Conservation (phyloP, 1,140 invertebrate species). For the Glossosoma conforme region DNA sequence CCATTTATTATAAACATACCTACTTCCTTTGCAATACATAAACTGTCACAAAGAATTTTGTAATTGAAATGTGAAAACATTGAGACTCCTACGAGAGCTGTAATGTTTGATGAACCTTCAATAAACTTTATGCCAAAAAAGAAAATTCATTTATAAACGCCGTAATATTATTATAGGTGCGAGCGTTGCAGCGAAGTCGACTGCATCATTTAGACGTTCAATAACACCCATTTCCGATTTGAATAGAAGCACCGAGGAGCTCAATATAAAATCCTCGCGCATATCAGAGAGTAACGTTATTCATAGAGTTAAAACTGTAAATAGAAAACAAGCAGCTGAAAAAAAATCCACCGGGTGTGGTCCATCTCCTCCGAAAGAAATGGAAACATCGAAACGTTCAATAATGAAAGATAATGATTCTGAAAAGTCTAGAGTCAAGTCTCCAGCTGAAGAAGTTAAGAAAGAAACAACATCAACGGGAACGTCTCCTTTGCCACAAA, state of each 20-base stretch:
- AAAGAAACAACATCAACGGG: slow-evolving; percentile 55
- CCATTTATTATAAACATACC: too few species aligned
- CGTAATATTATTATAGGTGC: slow-evolving; percentile 27
- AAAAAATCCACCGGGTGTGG: slow-evolving; percentile 55
- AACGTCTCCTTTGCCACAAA: slow-evolving; percentile 81
- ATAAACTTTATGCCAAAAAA: too few species aligned
- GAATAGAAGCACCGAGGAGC: slow-evolving; percentile 9
- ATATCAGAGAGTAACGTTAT: slow-evolving; percentile 23
- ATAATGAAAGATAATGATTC: slow-evolving; percentile 11
- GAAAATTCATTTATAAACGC: slow-evolving; percentile 20
- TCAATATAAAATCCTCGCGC: slow-evolving; percentile 5
- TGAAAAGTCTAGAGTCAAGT: slow-evolving; percentile 25
- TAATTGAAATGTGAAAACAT: too few species aligned
- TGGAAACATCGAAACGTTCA: slow-evolving; percentile 22
- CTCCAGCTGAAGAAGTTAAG: slow-evolving; percentile 26
- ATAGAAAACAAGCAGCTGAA: slow-evolving; percentile 27
- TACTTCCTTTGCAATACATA: too few species aligned
- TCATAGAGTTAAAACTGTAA: slow-evolving; percentile 21
- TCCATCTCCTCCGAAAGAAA: slow-evolving; percentile 50
- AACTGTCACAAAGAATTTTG: too few species aligned
- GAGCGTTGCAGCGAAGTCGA: slow-evolving; percentile 18
- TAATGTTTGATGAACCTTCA: too few species aligned
- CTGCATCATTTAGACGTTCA: slow-evolving; percentile 5
- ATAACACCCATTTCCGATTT: slow-evolving; percentile 10
- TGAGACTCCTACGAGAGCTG: too few species aligned